Evolutionary conservation across 2,888 invertebrate genomes (phyloP), one percentile per base, ranked within the genome.

Genomic region (Brenthis daphne): DNA sequence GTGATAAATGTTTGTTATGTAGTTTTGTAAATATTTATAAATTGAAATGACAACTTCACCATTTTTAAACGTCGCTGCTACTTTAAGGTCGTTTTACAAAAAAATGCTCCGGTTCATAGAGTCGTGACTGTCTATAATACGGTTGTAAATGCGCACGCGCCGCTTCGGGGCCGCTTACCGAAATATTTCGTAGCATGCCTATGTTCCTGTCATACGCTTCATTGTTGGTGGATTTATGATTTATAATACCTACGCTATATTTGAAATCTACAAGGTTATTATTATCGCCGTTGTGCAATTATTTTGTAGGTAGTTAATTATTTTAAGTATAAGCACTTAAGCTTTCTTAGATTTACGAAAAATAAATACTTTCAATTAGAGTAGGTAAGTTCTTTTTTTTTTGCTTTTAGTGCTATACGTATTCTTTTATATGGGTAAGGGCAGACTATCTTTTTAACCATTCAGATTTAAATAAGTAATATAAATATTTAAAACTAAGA

Each of bases 201-300:
- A 79, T 82, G 80, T 79, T 80, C 79, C 82, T 86, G 87, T 86
- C 89, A 85, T 88, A 78, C 85, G 80, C 76, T 77, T 83, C 77
- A 89, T 90, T 92, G 90, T 91, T 86, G 78, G 81, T 80, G 74
- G 82, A 79, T 81, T 84, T 83, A 84, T 90, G 89, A 91, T 90
- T 90, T 86, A 90, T 89, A 82, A 79, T 76, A 65, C 68, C 65
- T 78, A 74, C 76, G 78, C 77, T 82, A 80, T 76, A 82, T 80
- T 82, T 79, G 79, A 75, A 81, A 81, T 73, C 75, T 77, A 80
- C 90, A 92, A 90, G 92, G 91, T 84, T 81, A 80, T 77, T 74
- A 47, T 77, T 74, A 47, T 55, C 61, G 57, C 24, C 33, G 75
- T 84, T 83, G 81, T 74, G 79, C 74, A 83, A 82, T 76, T 75